Evolutionary conservation across 2,888 invertebrate species (phyloP).

Genomic region (Brenthis ino): DNA sequence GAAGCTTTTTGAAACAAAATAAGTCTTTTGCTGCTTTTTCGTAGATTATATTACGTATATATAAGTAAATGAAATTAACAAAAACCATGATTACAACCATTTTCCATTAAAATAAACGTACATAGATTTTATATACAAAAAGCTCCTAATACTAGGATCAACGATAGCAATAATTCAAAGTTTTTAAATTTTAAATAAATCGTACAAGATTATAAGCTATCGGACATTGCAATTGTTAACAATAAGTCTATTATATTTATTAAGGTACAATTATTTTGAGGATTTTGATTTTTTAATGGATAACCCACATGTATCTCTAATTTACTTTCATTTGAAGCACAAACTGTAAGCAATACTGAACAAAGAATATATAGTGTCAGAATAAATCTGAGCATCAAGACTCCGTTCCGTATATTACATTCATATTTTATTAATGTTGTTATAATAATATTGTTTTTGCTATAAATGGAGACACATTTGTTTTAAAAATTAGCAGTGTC

Average conservation of each 20-base stretch:
- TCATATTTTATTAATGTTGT: too few relatives aligned
- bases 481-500: slow-evolving; percentile 2
- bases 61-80: slow-evolving; percentile 9
- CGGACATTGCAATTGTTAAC: background rate
- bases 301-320: too few relatives aligned
- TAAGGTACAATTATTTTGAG: too few relatives aligned
- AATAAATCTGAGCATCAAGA: too few relatives aligned
- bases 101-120: slow-evolving; percentile 9
- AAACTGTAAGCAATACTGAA: too few relatives aligned
- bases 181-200: slow-evolving; percentile 12
- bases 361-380: too few relatives aligned
- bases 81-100: slow-evolving; percentile 20
- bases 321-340: too few relatives aligned
- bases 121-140: slow-evolving; percentile 9
- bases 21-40: slow-evolving; percentile 11
- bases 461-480: background rate
- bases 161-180: slow-evolving; percentile 10
- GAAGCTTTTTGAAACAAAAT: slow-evolving; percentile 12
- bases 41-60: background rate
- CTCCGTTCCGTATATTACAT: too few relatives aligned
- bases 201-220: background rate
- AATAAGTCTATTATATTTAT: background rate
- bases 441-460: background rate
- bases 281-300: too few relatives aligned
- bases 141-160: slow-evolving; percentile 17